Conservation (phyloP, 2,888 invertebrate genomes). For the Cataglyphis altisquamis region DNA sequence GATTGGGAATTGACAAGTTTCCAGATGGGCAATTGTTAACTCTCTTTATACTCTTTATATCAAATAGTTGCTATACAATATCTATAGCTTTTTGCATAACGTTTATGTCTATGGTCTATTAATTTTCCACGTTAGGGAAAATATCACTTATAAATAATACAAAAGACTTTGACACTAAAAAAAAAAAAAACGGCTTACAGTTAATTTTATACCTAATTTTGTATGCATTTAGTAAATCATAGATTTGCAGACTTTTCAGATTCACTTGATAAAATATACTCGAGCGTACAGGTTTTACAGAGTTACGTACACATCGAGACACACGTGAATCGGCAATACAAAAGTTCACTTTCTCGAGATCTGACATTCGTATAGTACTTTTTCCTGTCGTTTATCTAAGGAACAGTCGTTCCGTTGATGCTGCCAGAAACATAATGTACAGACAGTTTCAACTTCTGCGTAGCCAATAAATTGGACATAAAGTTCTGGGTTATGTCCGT, state of each 20-base stretch:
- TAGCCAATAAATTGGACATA: constrained; percentile 66
- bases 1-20: constrained; percentile 40
- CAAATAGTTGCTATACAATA: background rate
- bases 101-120: background rate
- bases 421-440: constrained; percentile 49
- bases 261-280: background rate
- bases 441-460: constrained; percentile 59
- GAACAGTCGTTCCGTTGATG: constrained; percentile 44
- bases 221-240: background rate
- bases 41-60: background rate
- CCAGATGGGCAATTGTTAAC: background rate
- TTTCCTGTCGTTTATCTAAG: constrained; percentile 57
- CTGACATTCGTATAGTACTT: constrained; percentile 25
- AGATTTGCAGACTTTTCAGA: background rate
- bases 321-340: constrained; percentile 18
- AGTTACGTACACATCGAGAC: constrained; percentile 6
- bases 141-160: background rate
- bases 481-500: constrained; percentile 54
- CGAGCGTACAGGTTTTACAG: background rate
- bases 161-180: background rate
- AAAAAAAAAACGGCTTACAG: background rate
- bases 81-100: background rate
- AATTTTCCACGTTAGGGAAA: background rate
- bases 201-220: background rate
- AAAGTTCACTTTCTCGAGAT: constrained; percentile 33